Evolutionary conservation across 1,140 invertebrate species (phyloP).

Genomic region (Micrasema minimum): DNA sequence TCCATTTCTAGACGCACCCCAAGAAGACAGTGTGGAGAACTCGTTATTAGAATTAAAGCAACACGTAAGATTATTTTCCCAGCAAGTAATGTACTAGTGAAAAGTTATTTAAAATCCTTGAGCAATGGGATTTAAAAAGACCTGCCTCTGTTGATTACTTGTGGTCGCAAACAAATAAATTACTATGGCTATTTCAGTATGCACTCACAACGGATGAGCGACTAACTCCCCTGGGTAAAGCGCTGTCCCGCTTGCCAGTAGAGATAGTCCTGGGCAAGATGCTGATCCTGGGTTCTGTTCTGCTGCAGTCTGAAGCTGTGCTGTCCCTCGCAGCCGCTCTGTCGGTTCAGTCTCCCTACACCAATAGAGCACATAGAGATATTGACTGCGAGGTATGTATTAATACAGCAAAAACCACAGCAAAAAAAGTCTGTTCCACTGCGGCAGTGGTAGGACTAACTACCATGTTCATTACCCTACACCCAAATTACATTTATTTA

Average conservation of each 20-base stretch:
- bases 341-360: slow-evolving; percentile 94
- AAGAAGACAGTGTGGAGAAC: slow-evolving; percentile 84
- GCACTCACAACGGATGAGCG: slow-evolving; percentile 86
- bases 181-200: slow-evolving; percentile 67
- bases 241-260: slow-evolving; percentile 90
- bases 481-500: no score
- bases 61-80: slow-evolving; percentile 73
- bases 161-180: no score
- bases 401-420: no score
- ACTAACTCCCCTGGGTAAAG: slow-evolving; percentile 90
- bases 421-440: no score
- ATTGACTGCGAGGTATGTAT: slow-evolving; percentile 77
- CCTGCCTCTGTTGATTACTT: no score
- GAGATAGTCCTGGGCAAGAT: slow-evolving; percentile 97
- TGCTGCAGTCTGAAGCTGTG: slow-evolving; percentile 91
- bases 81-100: no score
- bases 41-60: slow-evolving; percentile 88
- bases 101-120: no score
- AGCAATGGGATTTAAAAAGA: no score
- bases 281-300: slow-evolving; percentile 91
- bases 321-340: slow-evolving; percentile 91
- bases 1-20: slow-evolving; percentile 94
- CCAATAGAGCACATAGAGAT: slow-evolving; percentile 87
- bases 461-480: no score
- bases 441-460: no score